phyloP scores from a whole-genome alignment of 2,113 vertebrate genomes.

The Empidonax traillii region DNA sequence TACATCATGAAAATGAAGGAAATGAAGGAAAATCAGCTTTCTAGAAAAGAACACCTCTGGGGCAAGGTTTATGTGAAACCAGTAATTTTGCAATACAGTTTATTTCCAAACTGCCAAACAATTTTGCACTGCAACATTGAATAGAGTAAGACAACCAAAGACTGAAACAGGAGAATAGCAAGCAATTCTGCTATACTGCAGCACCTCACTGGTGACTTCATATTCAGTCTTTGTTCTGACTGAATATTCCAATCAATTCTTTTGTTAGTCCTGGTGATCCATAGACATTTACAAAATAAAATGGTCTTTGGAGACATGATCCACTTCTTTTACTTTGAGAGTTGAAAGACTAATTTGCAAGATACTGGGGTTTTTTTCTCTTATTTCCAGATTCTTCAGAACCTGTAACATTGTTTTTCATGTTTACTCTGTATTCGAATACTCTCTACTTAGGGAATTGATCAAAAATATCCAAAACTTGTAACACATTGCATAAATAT shows the following conservation, averaged over 20 bases:
- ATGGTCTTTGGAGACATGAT: neutral
- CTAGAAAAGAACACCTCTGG: neutral
- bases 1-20: neutral
- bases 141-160: neutral
- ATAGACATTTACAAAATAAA: neutral
- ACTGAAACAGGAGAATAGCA: neutral
- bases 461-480: neutral
- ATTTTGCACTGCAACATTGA: neutral
- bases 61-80: neutral
- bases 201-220: neutral
- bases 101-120: neutral
- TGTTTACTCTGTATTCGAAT: neutral
- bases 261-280: neutral
- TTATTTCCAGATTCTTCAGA: neutral
- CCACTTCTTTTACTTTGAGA: neutral
- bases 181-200: neutral
- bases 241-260: neutral
- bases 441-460: neutral
- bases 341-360: neutral
- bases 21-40: neutral
- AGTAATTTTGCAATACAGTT: neutral
- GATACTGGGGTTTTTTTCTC: neutral
- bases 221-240: neutral
- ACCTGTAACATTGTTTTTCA: neutral
- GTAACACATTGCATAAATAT: neutral